Evolutionary conservation across 2,113 vertebrate genomes (phyloP).

Genomic region (Cinclus mexicanus): DNA sequence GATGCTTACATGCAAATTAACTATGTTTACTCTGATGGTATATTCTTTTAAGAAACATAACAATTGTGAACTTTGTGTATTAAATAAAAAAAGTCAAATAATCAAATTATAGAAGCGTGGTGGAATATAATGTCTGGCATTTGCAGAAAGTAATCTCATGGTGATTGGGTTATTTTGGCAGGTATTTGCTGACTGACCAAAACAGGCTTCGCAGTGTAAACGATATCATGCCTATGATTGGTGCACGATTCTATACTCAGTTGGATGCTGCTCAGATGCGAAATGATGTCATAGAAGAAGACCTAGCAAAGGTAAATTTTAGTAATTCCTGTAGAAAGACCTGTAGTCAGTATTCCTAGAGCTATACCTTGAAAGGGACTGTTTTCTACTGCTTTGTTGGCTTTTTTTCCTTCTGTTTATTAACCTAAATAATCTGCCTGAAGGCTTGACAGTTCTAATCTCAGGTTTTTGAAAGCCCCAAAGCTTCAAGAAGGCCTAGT

Average conservation of each 20-base stretch:
- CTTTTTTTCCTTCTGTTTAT: neutral
- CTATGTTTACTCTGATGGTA: neutral
- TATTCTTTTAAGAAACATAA: neutral
- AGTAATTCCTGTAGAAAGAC: neutral
- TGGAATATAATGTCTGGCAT: neutral
- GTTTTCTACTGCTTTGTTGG: neutral
- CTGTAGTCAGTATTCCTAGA: neutral
- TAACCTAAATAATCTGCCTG: neutral
- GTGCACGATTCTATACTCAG: constrained; percentile 97
- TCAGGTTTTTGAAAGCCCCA: neutral
- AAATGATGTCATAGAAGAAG: constrained; percentile 98
- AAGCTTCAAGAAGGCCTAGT: neutral
- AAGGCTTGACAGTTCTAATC: neutral
- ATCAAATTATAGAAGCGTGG: neutral
- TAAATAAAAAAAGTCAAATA: neutral
- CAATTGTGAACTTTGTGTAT: neutral
- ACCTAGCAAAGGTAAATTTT: constrained; percentile 91
- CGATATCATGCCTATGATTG: constrained; percentile 99
- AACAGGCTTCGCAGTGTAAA: constrained; percentile 96
- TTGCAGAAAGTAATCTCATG: neutral
- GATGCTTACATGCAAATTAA: neutral
- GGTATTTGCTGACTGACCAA: constrained; percentile 97
- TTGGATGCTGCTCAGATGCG: constrained; percentile 98
- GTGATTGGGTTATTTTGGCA: constrained; percentile 60
- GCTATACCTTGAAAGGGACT: neutral